Evolutionary conservation across 2,888 invertebrate genomes (phyloP), one percentile per base, ranked within the genome.

Genomic region (Gerris lacustris): DNA sequence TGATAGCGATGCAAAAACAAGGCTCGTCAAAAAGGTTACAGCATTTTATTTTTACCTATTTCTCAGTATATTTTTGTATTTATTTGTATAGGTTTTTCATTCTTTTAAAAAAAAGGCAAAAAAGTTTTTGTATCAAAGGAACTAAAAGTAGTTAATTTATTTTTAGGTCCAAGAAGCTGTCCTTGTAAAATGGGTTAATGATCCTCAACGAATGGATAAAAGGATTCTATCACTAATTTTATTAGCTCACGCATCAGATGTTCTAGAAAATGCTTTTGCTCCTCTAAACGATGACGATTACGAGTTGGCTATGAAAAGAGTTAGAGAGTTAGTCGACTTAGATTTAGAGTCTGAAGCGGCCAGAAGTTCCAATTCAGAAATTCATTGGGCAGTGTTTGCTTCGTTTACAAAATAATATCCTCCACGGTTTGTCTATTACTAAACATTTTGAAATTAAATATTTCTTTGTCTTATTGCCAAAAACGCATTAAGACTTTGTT

Each of bases 331-430:
- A 68, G 86, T 99, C 77, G 98, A 99, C 81, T 86, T 98, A 77
- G 97, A 99, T 83, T 94, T 95, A 82, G 98, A 99, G 82, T 89
- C 91, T 67, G 98, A 99, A 82, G 90, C 94, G 75, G 88, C 91
- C 82, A 95, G 97, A 82, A 74, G 74, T 15, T 86, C 91, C 67
- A 91, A 91, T 80, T 91, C 91, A 79, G 96, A 97, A 81, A 89
- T 97, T 77, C 90, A 99, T 85, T 99, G 98, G 98, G 96, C 97
- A 70, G 98, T 99, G 73, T 96, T 99, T 83, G 93, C 96, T 77
- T 94, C 97, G 73, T 97, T 98, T 84, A 94, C 93, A 79, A 98
- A 98, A 88, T 98, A 90, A 87, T 72, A 47, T 31, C 18, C 18
- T 5, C 15, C 15, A 15, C n/a, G 62, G 5, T 66, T 66, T 66